Evolutionary conservation across 2,797 vertebrate species (phyloP), one percentile per base, ranked within the genome.

Genomic region (Chelonia mydas): DNA sequence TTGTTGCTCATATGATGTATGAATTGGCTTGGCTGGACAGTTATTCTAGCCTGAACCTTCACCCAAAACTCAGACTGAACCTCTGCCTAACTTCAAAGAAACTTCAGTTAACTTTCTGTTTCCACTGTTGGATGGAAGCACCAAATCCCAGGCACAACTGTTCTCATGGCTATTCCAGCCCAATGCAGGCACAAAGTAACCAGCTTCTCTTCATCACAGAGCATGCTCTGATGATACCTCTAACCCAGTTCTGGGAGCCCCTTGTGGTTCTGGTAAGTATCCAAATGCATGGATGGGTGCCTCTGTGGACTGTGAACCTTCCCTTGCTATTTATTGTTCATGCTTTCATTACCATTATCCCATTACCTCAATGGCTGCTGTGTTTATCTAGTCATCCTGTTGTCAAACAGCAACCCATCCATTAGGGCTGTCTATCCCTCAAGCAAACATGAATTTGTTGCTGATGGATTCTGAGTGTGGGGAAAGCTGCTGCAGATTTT

Each of bases 401-500:
- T 81, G 61, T 81, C 5, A 7, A 11, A n/a, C 45, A 51, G 50
- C 51, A 93, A 19, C 19, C 49, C 51, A 4, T 83, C 86, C 49
- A 37, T 57, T 54, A 45, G 50, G 86, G 49, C 77, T 89, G 41
- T 7, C 78, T 82, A 3, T 72, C 79, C 89, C 3, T 90, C 53
- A 87, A 85, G 92, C 87, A 81, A 85, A 19, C 68, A n/a, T 1
- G 21, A 37, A 3, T 59, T 51, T 80, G 81, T 81, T 90, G 55
- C 80, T 92, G 15, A 81, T n/a, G 81, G 68, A 50, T 65, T 93
- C 55, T 7, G 82, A 51, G 79, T 31, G 0, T 11, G 61, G 81
- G 68, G 80, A 90, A 37, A 96, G 93, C 91, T 88, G 87, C 11
- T 57, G 87, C 87, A 81, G 86, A 90, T 77, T 77, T 96, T 93